Evolutionary conservation across 2,888 invertebrate species (phyloP), one percentile per base, ranked within the genome.

Genomic region (Zaprionus bogoriensis): DNA sequence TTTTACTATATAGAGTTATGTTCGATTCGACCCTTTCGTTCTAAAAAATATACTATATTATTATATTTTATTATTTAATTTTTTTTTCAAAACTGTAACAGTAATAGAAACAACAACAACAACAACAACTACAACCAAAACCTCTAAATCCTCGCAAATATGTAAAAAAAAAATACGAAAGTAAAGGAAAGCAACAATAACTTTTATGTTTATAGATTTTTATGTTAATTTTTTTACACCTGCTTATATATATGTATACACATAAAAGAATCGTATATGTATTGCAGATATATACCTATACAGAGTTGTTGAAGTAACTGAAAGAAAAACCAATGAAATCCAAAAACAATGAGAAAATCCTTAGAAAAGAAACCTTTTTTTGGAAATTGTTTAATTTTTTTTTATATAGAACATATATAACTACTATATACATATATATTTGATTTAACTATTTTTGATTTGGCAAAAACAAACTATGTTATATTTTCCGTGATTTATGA

Each of bases 61-160:
- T 39, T 47, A n/a, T n/a, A n/a, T 52, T 53, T 25, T 25, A 20
- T 42, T 55, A 20, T 52, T 46, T 39, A 22, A 48, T 50, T 50
- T 28, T 41, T 22, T 54, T 65, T 52, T 60, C 53, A 62, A 52
- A 69, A 63, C 54, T 47, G 48, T 20, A 38, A 48, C 36, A 52
- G 42, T 20, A 52, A 61, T 55, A 51, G 42, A 4, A 60, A 51
- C 19, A 58, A 50, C 9, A 38, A 51, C 27, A 39, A 59, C 41
- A 59, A 58, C 32, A 55, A 70, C 54, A 63, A 65, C 62, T 39
- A 54, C 71, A 78, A 86, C 87, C 85, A 87, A 87, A 85, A 87
- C 80, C 86, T 80, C 78, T 74, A 77, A 81, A 84, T 79, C 86
- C 86, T 86, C 86, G 86, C 86, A 87, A 83, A 67, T 66, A 71